Base-by-base conservation (phyloP, 1,140 invertebrate genomes). In the Berghia stephanieae region DNA sequence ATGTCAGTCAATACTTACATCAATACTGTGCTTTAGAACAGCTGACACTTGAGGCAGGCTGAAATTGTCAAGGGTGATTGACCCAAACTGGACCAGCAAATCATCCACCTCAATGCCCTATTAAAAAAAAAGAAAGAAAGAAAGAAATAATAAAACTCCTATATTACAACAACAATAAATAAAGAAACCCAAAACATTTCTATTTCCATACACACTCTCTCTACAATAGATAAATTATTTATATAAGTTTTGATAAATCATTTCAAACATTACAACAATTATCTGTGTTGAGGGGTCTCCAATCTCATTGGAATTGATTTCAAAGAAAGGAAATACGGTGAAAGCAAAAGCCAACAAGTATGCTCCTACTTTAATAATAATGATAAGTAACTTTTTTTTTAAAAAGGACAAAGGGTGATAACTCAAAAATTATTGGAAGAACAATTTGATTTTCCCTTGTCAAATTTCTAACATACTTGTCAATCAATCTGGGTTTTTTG, bases 1-100 rank as follows among this genome's bases (percentile, higher is more conserved):
- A n/a, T n/a, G n/a, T n/a, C n/a, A n/a, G 13, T 13, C n/a, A 46
- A 31, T 52, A 86, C 86, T 83, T 84, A 90, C 89, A 70, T 93
- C 93, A 60, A 93, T 91, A 60, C 94, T 95, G 85, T 95, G 93
- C 75, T 93, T 91, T 6, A 96, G 94, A 27, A 96, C 86, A 4
- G 92, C 91, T 16, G 83, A 86, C 72, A 92, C 88, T 87, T 95
- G 93, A 27, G 90, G 90, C 1, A 96, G 85, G 57, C 91, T 91
- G 84, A 95, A 96, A 89, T 97, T 97, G 10, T 86, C 89, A 31
- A 88, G 86, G 80, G 93, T 94, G 2, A 96, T 88, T 0, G 95
- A 95, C n/a, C 96, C 96, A 92, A 97, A 96, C 82, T 94, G 91
- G 1, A 95, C 80, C 5, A 97, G 90, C 49, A 92, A 88, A 90